Evolutionary conservation across 2,888 invertebrate species (phyloP).

Genomic region (Salticus scenicus): DNA sequence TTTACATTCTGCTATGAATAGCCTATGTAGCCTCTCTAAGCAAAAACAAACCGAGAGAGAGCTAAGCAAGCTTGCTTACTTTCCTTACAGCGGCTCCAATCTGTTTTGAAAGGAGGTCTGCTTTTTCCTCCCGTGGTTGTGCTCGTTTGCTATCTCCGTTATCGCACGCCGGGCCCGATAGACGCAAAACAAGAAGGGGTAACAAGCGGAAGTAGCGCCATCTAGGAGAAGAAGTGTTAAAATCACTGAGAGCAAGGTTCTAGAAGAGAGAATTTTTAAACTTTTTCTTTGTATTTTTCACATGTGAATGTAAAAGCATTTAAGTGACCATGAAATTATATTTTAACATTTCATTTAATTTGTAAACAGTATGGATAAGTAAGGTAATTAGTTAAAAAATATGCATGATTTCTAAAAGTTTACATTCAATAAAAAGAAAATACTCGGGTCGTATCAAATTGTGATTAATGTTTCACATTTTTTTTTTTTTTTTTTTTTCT

Average conservation of each 20-base stretch:
- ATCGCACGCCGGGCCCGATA: background rate
- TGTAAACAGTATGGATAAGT: too few species aligned
- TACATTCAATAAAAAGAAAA: too few species aligned
- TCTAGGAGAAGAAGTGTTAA: background rate
- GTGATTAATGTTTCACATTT: too few species aligned
- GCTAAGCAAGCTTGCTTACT: background rate
- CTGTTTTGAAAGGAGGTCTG: conserved; percentile 5
- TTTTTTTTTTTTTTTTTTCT: too few species aligned
- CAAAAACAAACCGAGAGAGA: background rate
- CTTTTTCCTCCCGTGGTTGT: background rate
- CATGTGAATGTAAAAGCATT: too few species aligned
- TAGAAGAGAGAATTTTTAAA: too few species aligned
- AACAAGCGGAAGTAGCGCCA: background rate
- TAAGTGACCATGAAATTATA: too few species aligned
- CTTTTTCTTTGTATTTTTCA: too few species aligned
- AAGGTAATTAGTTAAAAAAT: too few species aligned
- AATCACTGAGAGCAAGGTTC: background rate
- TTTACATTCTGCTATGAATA: conserved; percentile 10
- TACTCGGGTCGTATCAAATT: too few species aligned
- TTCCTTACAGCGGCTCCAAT: background rate
- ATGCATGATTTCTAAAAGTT: too few species aligned
- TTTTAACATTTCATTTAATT: too few species aligned
- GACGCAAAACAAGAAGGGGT: background rate
- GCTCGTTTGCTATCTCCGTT: background rate
- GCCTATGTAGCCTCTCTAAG: background rate